Percentiles rank a stretch among this genome's conserved stretches.
Evolutionary conservation across 2,888 invertebrate genomes (phyloP).

Genomic region (Acanthoscelides obtectus): DNA sequence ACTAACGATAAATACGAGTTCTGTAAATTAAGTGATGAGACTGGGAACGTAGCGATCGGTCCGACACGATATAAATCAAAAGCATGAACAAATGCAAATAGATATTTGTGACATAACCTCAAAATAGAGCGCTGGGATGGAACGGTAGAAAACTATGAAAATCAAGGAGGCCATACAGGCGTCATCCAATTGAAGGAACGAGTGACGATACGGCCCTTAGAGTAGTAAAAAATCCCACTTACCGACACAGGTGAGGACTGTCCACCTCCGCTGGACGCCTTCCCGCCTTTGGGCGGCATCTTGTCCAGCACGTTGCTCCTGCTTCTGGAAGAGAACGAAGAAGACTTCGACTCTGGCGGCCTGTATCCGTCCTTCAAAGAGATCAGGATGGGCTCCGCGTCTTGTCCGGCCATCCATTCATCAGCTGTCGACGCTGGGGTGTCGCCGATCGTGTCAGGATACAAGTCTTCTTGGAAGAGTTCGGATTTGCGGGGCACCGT

Average conservation of each 20-base stretch:
- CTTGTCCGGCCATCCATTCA: constrained; percentile 87
- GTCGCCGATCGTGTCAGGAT: constrained; percentile 91
- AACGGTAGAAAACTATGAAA: too few relatives aligned
- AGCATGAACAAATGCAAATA: too few relatives aligned
- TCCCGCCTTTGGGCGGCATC: constrained; percentile 49
- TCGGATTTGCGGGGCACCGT: constrained; percentile 97
- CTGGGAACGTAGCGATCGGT: too few relatives aligned
- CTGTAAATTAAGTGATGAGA: too few relatives aligned
- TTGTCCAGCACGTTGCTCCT: constrained; percentile 77
- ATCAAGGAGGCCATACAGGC: too few relatives aligned
- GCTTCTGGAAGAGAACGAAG: constrained; percentile 67
- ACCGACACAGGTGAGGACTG: constrained; percentile 40
- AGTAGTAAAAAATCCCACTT: constrained; percentile 30
- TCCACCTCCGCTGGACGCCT: constrained; percentile 21
- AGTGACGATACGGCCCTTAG: too few relatives aligned
- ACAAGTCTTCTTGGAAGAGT: constrained; percentile 94
- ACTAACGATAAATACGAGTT: too few relatives aligned
- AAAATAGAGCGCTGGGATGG: too few relatives aligned
- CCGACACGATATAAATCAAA: too few relatives aligned
- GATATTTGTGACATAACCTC: too few relatives aligned
- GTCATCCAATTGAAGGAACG: too few relatives aligned
- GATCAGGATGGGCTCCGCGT: constrained; percentile 86
- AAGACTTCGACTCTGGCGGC: constrained; percentile 63
- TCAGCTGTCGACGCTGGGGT: constrained; percentile 85
- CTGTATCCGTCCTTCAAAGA: constrained; percentile 79